Conservation (phyloP, 2,113 vertebrate genomes). For the Indicator maculatus region DNA sequence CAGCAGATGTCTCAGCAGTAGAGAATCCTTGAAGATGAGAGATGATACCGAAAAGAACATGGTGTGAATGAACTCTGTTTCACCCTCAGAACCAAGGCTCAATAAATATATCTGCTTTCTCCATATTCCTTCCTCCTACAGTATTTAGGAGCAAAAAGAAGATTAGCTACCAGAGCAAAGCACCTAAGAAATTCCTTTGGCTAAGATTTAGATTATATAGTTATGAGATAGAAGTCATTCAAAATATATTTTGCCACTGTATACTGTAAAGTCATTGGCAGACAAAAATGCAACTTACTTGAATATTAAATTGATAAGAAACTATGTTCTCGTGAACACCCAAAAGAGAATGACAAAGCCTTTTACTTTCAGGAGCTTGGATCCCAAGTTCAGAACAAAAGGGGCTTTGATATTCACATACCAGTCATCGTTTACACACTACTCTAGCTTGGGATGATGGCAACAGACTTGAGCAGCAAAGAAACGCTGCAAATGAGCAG, state of each 20-base stretch:
- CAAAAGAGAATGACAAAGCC: conserved; percentile 15
- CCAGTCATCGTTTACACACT: background rate
- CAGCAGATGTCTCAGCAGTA: conserved; percentile 20
- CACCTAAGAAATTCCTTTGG: background rate
- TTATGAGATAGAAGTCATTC: background rate
- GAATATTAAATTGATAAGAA: background rate
- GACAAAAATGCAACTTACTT: conserved; percentile 2
- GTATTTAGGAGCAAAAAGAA: conserved; percentile 3
- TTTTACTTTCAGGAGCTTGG: background rate
- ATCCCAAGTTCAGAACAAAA: conserved; percentile 33
- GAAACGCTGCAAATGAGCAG: conserved; percentile 29
- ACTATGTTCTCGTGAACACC: background rate
- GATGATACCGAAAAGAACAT: conserved; percentile 37
- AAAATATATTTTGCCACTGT: conserved; percentile 16
- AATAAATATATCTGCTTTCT: background rate
- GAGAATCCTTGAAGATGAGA: conserved; percentile 18
- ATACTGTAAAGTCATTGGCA: background rate
- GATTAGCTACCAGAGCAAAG: conserved; percentile 5
- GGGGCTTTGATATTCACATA: background rate
- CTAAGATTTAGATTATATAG: background rate
- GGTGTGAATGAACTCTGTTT: conserved; percentile 30
- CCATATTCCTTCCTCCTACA: background rate
- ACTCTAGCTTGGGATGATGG: background rate
- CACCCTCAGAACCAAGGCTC: conserved; percentile 3
- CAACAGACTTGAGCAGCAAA: background rate